Conservation (phyloP, 2,888 invertebrate species). For the Acanthopleura granulata region DNA sequence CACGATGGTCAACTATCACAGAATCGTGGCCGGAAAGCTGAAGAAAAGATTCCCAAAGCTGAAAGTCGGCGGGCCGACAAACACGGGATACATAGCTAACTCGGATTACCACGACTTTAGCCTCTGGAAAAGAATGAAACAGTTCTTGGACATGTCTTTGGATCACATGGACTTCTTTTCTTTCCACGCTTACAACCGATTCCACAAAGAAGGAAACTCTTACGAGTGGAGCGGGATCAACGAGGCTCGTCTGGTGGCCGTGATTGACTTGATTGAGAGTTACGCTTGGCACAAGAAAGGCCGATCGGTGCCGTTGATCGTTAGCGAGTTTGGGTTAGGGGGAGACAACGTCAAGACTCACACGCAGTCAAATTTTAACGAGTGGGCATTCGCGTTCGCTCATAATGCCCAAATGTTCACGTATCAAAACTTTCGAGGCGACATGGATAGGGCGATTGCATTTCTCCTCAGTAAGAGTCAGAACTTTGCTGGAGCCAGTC, state of each 20-base stretch:
- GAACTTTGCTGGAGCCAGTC: conserved; percentile 2
- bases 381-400: conserved; percentile 18
- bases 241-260: conserved; percentile 21
- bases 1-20: background rate
- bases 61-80: conserved; percentile 22
- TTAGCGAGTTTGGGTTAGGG: conserved; percentile 20
- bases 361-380: background rate
- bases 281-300: conserved; percentile 21
- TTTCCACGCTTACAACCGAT: conserved; percentile 18
- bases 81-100: background rate
- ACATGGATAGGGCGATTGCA: conserved; percentile 20
- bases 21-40: conserved; percentile 18
- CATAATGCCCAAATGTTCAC: conserved; percentile 24
- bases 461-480: conserved; percentile 10
- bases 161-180: conserved; percentile 23
- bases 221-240: conserved; percentile 12
- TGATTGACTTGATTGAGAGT: conserved; percentile 21
- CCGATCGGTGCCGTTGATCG: conserved; percentile 13
- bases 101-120: background rate
- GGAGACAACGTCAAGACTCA: background rate
- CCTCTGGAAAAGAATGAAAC: background rate
- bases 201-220: conserved; percentile 7
- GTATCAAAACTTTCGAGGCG: conserved; percentile 13
- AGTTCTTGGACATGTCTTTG: conserved; percentile 18
- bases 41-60: conserved; percentile 20